Evolutionary conservation across 2,888 invertebrate species (phyloP).

Genomic region (Drosophila leonis): DNA sequence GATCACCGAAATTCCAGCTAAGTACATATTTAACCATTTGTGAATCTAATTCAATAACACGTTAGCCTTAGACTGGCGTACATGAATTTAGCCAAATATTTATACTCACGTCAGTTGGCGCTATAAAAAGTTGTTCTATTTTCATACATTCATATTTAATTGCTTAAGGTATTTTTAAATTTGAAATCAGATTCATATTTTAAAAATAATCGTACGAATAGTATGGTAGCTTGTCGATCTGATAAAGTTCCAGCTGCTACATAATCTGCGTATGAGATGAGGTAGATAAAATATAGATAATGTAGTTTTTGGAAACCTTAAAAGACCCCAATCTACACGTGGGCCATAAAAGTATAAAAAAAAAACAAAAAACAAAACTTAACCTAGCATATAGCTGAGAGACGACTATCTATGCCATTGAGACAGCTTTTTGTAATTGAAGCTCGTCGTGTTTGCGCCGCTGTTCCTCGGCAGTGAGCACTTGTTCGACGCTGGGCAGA

Average conservation of each 20-base stretch:
- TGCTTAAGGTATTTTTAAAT: not conserved
- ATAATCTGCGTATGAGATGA: not conserved
- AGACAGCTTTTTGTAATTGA: constrained; percentile 41
- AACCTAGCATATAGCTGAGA: not conserved
- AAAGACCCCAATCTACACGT: not conserved
- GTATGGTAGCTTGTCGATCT: not conserved
- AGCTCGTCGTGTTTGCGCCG: constrained; percentile 41
- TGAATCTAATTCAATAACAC: not conserved
- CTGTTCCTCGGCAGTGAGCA: constrained; percentile 21
- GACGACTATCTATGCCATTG: constrained; percentile 7
- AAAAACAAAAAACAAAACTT: not conserved
- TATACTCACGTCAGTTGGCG: not conserved
- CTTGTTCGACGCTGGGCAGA: constrained; percentile 41
- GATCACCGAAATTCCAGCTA: not conserved
- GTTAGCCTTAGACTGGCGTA: not conserved
- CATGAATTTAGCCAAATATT: not conserved
- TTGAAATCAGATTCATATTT: not conserved
- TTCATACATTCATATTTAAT: not conserved
- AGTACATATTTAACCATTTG: not conserved
- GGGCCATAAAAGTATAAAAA: not conserved
- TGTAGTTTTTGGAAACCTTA: not conserved
- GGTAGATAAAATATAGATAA: not conserved
- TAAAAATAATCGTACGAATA: not conserved
- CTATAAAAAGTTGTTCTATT: not conserved
- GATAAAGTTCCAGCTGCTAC: not conserved